Percentiles rank a stretch among this genome's conserved stretches.
Conservation (phyloP, 2,888 invertebrate genomes). For the Erebia aethiops region DNA sequence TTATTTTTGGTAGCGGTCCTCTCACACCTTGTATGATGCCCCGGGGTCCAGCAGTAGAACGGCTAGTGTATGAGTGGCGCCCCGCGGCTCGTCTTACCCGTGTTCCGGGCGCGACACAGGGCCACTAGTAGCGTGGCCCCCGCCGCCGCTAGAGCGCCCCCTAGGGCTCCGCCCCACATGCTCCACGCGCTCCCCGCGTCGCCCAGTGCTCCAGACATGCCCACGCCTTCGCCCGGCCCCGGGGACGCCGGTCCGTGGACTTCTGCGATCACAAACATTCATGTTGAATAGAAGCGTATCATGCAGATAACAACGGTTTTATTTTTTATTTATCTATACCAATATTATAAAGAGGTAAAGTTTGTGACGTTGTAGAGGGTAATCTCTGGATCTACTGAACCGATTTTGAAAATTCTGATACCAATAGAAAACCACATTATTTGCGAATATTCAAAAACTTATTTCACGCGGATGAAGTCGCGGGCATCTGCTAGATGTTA, state of each 20-base stretch:
- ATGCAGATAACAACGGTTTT: too few relatives aligned
- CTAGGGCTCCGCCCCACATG: conserved; percentile 55
- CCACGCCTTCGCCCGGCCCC: conserved; percentile 9
- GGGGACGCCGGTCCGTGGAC: not conserved
- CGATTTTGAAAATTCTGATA: too few relatives aligned
- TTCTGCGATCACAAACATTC: not conserved
- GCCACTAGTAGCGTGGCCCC: conserved; percentile 63
- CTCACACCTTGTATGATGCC: too few relatives aligned
- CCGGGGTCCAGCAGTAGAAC: not conserved
- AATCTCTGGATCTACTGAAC: too few relatives aligned
- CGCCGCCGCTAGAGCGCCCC: conserved; percentile 62
- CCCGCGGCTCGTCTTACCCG: conserved; percentile 39
- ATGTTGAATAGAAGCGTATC: not conserved
- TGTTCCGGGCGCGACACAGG: conserved; percentile 47
- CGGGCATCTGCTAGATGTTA: too few relatives aligned
- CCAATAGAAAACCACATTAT: too few relatives aligned
- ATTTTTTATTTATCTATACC: too few relatives aligned
- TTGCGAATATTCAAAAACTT: too few relatives aligned
- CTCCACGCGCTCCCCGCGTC: conserved; percentile 31
- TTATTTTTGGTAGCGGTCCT: too few relatives aligned
- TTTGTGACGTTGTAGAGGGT: too few relatives aligned
- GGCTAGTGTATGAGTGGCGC: conserved; percentile 20
- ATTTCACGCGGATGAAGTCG: too few relatives aligned
- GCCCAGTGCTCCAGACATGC: conserved; percentile 27
- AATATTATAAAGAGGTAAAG: too few relatives aligned